phyloP scores from a whole-genome alignment of 92 coral and sea anemone genomes.

The Plumapathes pennacea region DNA sequence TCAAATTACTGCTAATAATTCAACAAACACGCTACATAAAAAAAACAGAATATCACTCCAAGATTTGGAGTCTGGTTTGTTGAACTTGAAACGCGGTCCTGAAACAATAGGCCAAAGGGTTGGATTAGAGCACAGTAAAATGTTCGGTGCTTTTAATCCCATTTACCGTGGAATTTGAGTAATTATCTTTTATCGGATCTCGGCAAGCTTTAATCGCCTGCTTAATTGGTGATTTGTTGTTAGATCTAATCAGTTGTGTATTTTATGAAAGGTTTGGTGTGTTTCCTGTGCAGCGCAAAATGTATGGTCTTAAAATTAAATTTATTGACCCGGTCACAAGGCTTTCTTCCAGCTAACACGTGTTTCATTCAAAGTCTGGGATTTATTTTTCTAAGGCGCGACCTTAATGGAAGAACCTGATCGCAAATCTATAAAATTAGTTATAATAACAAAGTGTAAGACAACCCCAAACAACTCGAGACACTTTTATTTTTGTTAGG shows the following conservation, averaged over 20 bases:
- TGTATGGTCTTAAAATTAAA: constrained; percentile 18
- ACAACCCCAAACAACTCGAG: constrained; percentile 87
- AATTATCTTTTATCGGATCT: constrained; percentile 56
- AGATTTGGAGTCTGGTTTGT: too few species aligned
- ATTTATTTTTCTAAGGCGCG: too few species aligned
- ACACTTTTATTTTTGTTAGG: constrained; percentile 88
- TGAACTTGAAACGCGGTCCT: too few species aligned
- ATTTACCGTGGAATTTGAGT: constrained; percentile 30
- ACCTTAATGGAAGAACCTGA: constrained; percentile 20
- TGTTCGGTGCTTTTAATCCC: constrained; percentile 51
- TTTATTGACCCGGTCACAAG: background rate
- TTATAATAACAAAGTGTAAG: constrained; percentile 77
- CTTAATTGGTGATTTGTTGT: constrained; percentile 89
- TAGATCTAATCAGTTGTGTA: constrained; percentile 85
- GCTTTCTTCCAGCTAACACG: too few species aligned
- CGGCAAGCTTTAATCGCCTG: constrained; percentile 63
- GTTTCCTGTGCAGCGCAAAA: constrained; percentile 36
- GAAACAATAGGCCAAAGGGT: too few species aligned
- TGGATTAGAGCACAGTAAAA: too few species aligned
- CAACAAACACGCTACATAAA: constrained; percentile 67
- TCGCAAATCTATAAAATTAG: constrained; percentile 79
- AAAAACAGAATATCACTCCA: too few species aligned
- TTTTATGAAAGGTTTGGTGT: constrained; percentile 59
- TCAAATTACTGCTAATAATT: constrained; percentile 68
- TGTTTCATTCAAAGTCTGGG: too few species aligned